phyloP scores from a whole-genome alignment of 1,140 invertebrate genomes.

The Lepidotrigona ventralis region DNA sequence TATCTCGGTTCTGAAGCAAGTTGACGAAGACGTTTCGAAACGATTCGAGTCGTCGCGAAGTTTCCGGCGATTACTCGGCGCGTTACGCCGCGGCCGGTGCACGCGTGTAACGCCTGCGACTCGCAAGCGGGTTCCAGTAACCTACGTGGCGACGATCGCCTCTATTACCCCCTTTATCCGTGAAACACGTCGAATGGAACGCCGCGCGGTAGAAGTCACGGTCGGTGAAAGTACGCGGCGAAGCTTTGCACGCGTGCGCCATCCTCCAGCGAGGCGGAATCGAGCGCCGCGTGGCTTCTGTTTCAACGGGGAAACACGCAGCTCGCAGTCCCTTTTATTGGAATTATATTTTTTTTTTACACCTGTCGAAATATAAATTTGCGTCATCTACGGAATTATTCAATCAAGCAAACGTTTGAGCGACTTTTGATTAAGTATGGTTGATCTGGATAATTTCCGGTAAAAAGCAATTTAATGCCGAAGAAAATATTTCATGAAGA shows the following conservation, averaged over 20 bases:
- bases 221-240: slow-evolving; percentile 74
- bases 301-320: not conserved
- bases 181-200: slow-evolving; percentile 70
- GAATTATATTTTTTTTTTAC: no score
- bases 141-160: slow-evolving; percentile 70
- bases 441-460: not conserved
- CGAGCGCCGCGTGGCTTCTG: slow-evolving; percentile 1
- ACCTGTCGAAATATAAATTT: no score
- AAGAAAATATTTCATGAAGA: not conserved
- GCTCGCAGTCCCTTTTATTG: no score
- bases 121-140: slow-evolving; percentile 61
- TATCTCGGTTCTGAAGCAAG: no score
- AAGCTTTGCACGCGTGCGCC: slow-evolving; percentile 27
- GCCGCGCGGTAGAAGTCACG: slow-evolving; percentile 68
- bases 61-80: slow-evolving; percentile 53
- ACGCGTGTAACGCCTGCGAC: slow-evolving; percentile 22
- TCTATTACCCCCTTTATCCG: slow-evolving; percentile 72
- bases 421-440: no score
- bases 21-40: not conserved
- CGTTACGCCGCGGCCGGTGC: not conserved
- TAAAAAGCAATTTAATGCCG: not conserved
- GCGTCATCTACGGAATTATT: no score
- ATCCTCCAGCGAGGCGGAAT: slow-evolving; percentile 35
- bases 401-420: no score
- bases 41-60: slow-evolving; percentile 1